Conservation (phyloP, 2,113 vertebrate species). For the Casuarius casuarius region DNA sequence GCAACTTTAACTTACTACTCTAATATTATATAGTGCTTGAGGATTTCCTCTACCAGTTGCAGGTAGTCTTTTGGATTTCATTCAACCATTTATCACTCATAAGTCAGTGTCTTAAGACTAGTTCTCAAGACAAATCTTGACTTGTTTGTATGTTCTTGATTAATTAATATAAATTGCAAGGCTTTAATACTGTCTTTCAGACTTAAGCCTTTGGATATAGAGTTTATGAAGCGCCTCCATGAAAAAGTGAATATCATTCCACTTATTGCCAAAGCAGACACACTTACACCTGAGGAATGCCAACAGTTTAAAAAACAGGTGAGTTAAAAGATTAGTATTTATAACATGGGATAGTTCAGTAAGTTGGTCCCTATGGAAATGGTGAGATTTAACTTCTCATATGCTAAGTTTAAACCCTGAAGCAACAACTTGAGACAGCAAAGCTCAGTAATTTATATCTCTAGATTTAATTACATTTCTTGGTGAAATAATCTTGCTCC, state of each 20-base stretch:
- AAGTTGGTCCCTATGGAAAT: neutral
- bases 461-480: constrained; percentile 58
- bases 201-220: constrained; percentile 97
- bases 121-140: neutral
- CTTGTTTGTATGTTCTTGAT: neutral
- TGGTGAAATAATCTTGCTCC: constrained; percentile 36
- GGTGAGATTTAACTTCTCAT: neutral
- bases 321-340: constrained; percentile 39
- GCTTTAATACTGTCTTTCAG: constrained; percentile 75
- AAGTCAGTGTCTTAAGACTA: neutral
- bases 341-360: neutral
- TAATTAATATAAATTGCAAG: neutral
- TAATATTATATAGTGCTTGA: neutral
- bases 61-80: constrained; percentile 1
- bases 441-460: constrained; percentile 52
- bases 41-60: neutral
- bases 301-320: constrained; percentile 99
- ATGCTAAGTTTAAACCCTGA: constrained; percentile 20
- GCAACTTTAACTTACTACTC: neutral
- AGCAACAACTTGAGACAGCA: constrained; percentile 37
- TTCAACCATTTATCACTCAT: neutral
- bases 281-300: constrained; percentile 98
- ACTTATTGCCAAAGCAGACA: constrained; percentile 99
- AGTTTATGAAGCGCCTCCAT: constrained; percentile 99
- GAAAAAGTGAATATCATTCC: constrained; percentile 99